Base-by-base conservation (phyloP, 2,797 vertebrate genomes). In the Amniataba percoides region DNA sequence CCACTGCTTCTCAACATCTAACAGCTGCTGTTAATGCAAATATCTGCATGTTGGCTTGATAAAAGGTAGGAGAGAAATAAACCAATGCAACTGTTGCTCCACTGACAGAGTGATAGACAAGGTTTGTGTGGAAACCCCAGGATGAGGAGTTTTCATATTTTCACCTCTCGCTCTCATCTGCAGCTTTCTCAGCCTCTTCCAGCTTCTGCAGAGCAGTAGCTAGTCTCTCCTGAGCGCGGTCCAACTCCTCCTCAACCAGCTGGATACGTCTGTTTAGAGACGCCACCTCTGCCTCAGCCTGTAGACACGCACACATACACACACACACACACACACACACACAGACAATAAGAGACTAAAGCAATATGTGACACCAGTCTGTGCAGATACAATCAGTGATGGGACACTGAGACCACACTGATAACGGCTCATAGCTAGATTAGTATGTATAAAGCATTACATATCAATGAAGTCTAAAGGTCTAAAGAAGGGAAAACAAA, bases 281-380 rank as follows among this genome's bases (percentile, higher is more conserved):
- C 4, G 98, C 97, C 88, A 99, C 98, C 84, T 99, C 98, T 16
- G 97, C 97, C 91, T 99, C 98, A 0, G 98, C 97, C 98, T 99
- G 77, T 0, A 40, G 39, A 2, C 0, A 80, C 19, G 68, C 34
- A 78, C 13, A 71, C 31, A 59, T 16, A 74, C 55, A 62, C 23
- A 58, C 45, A 64, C 13, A 60, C n/a, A 82, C 23, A 70, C 12
- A 56, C 18, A 69, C 34, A 70, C 46, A 72, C 31, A 48, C 4
- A 60, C 70, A 66, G 27, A 31, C 27, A 31, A 31, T 31, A 31
- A 31, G 27, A 31, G 27, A 31, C 27, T 31, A 31, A 31, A 31
- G 27, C 5, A 31, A 31, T 31, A 31, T 31, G 27, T 31, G 27
- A 31, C 27, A 31, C 27, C 27, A 53, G 57, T 59, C 36, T 40